Evolutionary conservation across 92 coral and sea anemone species (phyloP), one percentile per base, ranked within the genome.

Genomic region (Siderastrea siderea): DNA sequence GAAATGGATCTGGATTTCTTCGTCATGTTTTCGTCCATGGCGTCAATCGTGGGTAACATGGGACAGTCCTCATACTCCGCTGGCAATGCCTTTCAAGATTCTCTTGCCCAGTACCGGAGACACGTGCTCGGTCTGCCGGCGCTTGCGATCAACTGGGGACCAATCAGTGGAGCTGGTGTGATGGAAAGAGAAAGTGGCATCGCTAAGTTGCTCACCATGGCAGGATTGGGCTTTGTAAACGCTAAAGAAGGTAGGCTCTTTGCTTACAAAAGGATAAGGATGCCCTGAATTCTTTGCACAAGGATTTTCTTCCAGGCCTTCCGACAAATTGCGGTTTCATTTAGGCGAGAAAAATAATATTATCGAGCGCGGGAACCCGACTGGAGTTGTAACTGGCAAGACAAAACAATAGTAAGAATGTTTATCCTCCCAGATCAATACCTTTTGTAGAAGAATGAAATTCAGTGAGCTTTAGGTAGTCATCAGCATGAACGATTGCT

Each of bases 81-180:
- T 2, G 93, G 95, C 46, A 96, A 96, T 65, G 94, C 93, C 38
- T 94, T 94, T 66, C 94, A 90, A 15, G 98, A 96, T 75, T 53
- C 88, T 59, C 84, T 96, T 38, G 94, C 95, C 9, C 68, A 77
- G 50, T 96, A 91, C 86, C 91, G 98, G 49, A 91, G 95, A 7
- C 80, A 71, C 9, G 92, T 81, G 47, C 98, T 94, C 59, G 95
- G 95, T 53, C 68, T 93, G 13, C 98, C 98, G 48, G 98, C 86
- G 7, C 82, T 96, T 63, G 71, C 96, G 7, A 93, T 96, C 49
- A 90, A 91, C 89, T 95, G 98, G 98, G 98, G 98, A 80, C 93
- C 98, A 67, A 95, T 95, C 57, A 80, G 90, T 68, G 98, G 98
- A 44, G 94, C 98, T 12, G 96, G 96, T 67, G 89, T 93, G 52